Percentiles rank a stretch among this genome's conserved stretches.
Conservation (phyloP, 1,140 invertebrate genomes). For the Atta texana region DNA sequence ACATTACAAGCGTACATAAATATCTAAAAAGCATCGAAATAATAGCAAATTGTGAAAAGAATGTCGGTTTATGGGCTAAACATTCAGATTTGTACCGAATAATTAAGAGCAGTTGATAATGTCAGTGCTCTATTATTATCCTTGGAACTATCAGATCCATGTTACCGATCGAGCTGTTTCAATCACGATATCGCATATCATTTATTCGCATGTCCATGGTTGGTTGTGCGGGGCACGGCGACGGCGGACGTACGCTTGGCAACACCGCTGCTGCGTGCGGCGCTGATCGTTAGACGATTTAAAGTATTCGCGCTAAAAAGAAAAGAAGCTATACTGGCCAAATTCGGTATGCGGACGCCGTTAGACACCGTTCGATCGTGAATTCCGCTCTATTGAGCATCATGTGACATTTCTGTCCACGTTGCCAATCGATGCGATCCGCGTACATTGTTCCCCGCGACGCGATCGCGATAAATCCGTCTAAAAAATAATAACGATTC, state of each 20-base stretch:
- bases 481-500: slow-evolving; percentile 73
- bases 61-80: not conserved
- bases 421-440: not conserved
- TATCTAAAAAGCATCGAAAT: not conserved
- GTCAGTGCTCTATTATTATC: not conserved
- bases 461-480: slow-evolving; percentile 65
- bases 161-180: not conserved
- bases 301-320: slow-evolving; percentile 83
- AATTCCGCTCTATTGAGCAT: too few relatives aligned
- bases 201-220: slow-evolving; percentile 31
- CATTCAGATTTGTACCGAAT: not conserved
- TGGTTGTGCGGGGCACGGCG: slow-evolving; percentile 18
- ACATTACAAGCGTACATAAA: too few relatives aligned
- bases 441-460: not conserved
- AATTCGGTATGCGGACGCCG: slow-evolving; percentile 41
- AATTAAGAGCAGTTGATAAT: not conserved
- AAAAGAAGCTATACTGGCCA: slow-evolving; percentile 74
- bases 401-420: not conserved
- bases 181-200: slow-evolving; percentile 26
- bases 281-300: slow-evolving; percentile 79
- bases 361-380: not conserved
- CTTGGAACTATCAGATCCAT: not conserved
- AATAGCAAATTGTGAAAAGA: not conserved
- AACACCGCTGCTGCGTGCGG: slow-evolving; percentile 73
- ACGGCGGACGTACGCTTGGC: slow-evolving; percentile 61